Evolutionary conservation across 2,113 vertebrate genomes (phyloP).

Genomic region (Marmota monax): DNA sequence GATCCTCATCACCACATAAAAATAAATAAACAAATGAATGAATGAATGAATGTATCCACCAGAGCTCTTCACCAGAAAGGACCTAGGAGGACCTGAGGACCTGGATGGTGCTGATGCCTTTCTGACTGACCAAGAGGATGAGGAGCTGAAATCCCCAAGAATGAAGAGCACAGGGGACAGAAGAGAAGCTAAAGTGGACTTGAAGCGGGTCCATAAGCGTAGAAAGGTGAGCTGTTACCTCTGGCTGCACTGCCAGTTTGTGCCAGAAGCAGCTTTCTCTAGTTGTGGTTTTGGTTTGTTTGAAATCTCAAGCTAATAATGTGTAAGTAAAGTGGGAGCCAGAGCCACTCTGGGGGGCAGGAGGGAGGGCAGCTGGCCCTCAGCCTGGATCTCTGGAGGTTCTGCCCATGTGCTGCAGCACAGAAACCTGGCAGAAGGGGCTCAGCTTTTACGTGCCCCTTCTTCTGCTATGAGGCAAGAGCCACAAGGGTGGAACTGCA

Average conservation of each 20-base stretch:
- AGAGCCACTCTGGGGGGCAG: background rate
- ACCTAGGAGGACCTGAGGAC: background rate
- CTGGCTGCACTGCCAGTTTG: rapidly evolving
- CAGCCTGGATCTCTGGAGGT: too few relatives aligned
- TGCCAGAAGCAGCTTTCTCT: background rate
- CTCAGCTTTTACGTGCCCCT: background rate
- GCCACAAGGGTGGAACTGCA: background rate
- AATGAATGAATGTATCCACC: constrained; percentile 72
- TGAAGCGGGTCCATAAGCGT: constrained; percentile 54
- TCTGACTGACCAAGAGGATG: constrained; percentile 55
- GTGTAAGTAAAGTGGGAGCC: rapidly evolving
- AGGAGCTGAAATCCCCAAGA: rapidly evolving
- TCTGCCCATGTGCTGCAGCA: background rate
- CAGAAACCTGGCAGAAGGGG: rapidly evolving
- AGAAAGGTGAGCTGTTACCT: constrained; percentile 68
- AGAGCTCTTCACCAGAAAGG: constrained; percentile 83
- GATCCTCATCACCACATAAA: too few relatives aligned
- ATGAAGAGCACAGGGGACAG: rapidly evolving
- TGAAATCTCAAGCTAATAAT: rapidly evolving
- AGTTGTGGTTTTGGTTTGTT: rapidly evolving
- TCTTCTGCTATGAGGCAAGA: background rate
- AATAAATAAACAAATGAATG: too few relatives aligned
- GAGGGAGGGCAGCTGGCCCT: background rate
- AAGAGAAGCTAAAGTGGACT: background rate
- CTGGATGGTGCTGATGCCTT: rapidly evolving